phyloP scores from a whole-genome alignment of 2,113 vertebrate species.

The Oenanthe melanoleuca region DNA sequence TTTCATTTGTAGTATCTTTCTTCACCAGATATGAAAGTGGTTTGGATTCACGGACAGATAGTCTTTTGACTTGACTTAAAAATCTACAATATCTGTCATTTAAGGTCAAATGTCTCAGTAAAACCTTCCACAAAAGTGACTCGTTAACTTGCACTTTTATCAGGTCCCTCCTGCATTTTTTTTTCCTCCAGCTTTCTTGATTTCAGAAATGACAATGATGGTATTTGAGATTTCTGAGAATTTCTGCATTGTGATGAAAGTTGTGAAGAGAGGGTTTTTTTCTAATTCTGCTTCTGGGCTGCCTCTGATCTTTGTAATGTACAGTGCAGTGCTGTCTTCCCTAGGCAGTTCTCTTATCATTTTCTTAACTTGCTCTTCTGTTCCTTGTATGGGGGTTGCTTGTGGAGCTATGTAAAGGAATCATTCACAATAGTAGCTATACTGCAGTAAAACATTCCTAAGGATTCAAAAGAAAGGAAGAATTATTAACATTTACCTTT shows the following conservation, averaged over 20 bases:
- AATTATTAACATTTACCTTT: neutral
- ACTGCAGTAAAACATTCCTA: neutral
- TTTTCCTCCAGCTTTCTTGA: conserved; percentile 57
- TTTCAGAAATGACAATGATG: conserved; percentile 69
- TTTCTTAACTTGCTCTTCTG: conserved; percentile 72
- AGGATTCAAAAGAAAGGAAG: neutral
- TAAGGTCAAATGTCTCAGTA: conserved; percentile 39
- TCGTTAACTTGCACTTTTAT: conserved; percentile 34
- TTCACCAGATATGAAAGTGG: conserved; percentile 48
- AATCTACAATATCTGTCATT: conserved; percentile 30
- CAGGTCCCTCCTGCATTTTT: conserved; percentile 51
- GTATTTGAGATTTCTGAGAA: conserved; percentile 73
- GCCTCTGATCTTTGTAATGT: conserved; percentile 72
- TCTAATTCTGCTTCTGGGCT: conserved; percentile 75
- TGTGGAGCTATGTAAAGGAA: neutral
- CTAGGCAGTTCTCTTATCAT: conserved; percentile 65
- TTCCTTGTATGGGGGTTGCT: conserved; percentile 19
- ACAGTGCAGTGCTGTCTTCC: conserved; percentile 62
- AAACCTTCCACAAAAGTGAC: conserved; percentile 35
- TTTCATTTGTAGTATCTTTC: conserved; percentile 49
- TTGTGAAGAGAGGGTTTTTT: conserved; percentile 63
- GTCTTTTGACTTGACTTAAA: conserved; percentile 62
- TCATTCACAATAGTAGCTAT: neutral
- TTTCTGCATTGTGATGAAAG: conserved; percentile 65
- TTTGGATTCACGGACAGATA: conserved; percentile 48